Percentiles rank a stretch among this genome's conserved stretches.
These are phyloP conservation scores for Bathynomus jamesi DNA, from an alignment of 1,140 invertebrate genomes.

Conservation along the genomic window DNA sequence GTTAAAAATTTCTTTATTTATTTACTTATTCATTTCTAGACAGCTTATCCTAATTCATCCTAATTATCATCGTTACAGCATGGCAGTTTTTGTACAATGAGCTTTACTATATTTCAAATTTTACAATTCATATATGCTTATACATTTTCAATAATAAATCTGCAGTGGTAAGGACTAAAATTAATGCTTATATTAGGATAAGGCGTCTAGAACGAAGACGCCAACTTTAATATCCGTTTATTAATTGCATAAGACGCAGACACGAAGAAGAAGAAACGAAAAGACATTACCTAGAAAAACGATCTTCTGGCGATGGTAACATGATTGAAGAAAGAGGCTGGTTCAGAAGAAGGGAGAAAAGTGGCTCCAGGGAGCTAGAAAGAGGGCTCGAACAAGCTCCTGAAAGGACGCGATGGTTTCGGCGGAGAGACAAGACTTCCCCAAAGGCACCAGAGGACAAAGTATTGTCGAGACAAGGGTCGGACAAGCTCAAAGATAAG, in stretches of 20 bases:
- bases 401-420: slow-evolving; percentile 32
- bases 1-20: too few relatives aligned
- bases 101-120: too few relatives aligned
- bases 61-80: too few relatives aligned
- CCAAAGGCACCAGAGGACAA: slow-evolving; percentile 25
- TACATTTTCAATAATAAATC: too few relatives aligned
- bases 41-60: too few relatives aligned
- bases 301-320: neutral
- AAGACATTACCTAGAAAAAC: neutral
- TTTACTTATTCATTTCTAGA: too few relatives aligned
- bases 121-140: too few relatives aligned
- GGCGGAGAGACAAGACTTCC: slow-evolving; percentile 31
- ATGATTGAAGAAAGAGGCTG: slow-evolving; percentile 25
- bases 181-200: too few relatives aligned
- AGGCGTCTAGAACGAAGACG: too few relatives aligned
- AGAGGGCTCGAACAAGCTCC: slow-evolving; percentile 16
- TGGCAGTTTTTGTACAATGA: too few relatives aligned
- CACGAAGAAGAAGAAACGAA: neutral
- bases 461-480: slow-evolving; percentile 34
- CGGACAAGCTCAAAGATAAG: slow-evolving; percentile 21
- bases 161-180: too few relatives aligned
- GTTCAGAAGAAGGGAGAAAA: slow-evolving; percentile 25
- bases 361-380: slow-evolving; percentile 27
- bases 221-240: too few relatives aligned
- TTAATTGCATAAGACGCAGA: neutral